A percentile compares a stretch with the other conserved stretches of the same genome.
Evolutionary conservation across 1,140 invertebrate species (phyloP).

Genomic region (Cardiocondyla obscurior): DNA sequence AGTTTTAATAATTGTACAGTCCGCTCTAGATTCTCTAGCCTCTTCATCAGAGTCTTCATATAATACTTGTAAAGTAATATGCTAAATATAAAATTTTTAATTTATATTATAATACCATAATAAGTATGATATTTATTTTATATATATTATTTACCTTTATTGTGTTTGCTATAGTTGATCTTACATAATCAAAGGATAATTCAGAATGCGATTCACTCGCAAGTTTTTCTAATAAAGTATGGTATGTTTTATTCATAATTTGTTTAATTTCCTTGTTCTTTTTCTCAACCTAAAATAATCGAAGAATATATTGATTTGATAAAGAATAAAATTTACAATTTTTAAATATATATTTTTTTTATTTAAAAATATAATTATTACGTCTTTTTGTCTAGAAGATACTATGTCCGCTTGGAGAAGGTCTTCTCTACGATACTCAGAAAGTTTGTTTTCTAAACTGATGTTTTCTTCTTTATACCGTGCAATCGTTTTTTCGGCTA

Average conservation of each 20-base stretch:
- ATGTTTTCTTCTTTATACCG: constrained; percentile 59
- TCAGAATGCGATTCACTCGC: constrained; percentile 71
- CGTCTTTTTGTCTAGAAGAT: constrained; percentile 33
- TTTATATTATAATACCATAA: not conserved
- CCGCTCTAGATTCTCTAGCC: constrained; percentile 10
- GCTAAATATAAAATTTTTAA: constrained; percentile 61
- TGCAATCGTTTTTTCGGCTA: constrained; percentile 29
- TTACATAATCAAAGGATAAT: constrained; percentile 68
- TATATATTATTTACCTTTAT: constrained; percentile 70
- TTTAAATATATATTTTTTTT: no score
- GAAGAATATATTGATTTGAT: constrained; percentile 2
- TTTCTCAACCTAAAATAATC: constrained; percentile 63
- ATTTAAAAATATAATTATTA: constrained; percentile 17
- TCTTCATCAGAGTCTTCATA: constrained; percentile 47
- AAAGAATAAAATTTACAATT: not conserved
- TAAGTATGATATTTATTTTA: not conserved
- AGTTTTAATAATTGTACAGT: not conserved
- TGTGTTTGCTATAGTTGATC: constrained; percentile 71
- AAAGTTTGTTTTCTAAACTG: constrained; percentile 63
- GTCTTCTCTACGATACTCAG: not conserved
- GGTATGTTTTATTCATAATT: constrained; percentile 77
- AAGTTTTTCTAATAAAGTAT: constrained; percentile 72
- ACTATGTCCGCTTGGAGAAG: not conserved
- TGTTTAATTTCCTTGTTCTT: constrained; percentile 76
- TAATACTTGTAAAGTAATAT: constrained; percentile 75